Conservation (phyloP, 2,888 invertebrate species). For the Trissolcus brochymenae region DNA sequence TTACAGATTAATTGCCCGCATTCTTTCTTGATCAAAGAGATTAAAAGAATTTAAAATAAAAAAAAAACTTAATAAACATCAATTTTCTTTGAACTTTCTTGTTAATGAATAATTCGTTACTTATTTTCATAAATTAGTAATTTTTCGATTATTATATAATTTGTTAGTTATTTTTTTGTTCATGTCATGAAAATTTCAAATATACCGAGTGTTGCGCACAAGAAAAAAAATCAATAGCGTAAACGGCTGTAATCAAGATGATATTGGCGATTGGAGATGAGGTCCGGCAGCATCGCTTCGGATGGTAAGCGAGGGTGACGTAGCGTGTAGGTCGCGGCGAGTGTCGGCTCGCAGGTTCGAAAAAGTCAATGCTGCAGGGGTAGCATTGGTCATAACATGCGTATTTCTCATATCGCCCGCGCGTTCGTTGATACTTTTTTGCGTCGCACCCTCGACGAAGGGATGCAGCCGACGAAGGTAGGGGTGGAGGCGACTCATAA, state of each 20-base stretch:
- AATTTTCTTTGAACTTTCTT: too few relatives aligned
- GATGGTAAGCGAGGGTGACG: conserved; percentile 50
- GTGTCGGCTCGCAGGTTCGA: conserved; percentile 54
- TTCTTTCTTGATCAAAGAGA: too few relatives aligned
- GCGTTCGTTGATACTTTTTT: conserved; percentile 67
- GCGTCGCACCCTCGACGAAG: conserved; percentile 44
- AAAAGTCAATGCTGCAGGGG: conserved; percentile 61
- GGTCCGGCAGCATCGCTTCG: conserved; percentile 44
- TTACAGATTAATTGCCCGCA: too few relatives aligned
- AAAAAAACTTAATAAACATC: too few relatives aligned
- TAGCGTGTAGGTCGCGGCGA: conserved; percentile 32
- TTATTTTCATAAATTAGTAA: too few relatives aligned
- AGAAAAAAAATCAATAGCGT: conserved; percentile 51
- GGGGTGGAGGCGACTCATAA: conserved; percentile 64
- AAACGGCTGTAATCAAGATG: conserved; percentile 58
- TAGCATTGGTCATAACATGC: conserved; percentile 69
- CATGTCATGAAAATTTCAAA: conserved; percentile 5
- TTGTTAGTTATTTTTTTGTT: background rate
- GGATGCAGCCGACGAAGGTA: conserved; percentile 20
- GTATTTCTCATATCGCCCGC: conserved; percentile 73
- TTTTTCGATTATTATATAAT: too few relatives aligned
- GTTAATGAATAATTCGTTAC: too few relatives aligned
- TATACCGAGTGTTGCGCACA: conserved; percentile 13
- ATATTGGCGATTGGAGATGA: conserved; percentile 54
- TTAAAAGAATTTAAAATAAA: too few relatives aligned